Evolutionary conservation across 1,140 invertebrate genomes (phyloP).

Genomic region (Drosophila funebris): DNA sequence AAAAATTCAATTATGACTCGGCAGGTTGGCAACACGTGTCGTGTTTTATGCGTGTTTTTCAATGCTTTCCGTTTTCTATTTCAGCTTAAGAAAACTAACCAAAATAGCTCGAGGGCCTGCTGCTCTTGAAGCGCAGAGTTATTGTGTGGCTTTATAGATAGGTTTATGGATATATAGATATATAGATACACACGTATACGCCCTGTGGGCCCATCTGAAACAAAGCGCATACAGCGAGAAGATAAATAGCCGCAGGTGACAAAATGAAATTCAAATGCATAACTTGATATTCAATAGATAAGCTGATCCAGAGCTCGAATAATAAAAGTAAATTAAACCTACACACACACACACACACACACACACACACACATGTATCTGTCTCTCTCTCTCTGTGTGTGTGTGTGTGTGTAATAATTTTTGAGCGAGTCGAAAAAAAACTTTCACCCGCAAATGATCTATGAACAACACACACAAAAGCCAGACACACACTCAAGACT

Average conservation of each 20-base stretch:
- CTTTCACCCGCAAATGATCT: constrained; percentile 77
- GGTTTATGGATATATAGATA: not conserved
- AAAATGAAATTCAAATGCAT: constrained; percentile 72
- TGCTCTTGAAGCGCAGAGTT: constrained; percentile 18
- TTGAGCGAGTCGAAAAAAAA: constrained; percentile 48
- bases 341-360: constrained; percentile 40
- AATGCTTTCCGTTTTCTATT: constrained; percentile 49
- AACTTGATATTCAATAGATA: constrained; percentile 81
- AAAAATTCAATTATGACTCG: constrained; percentile 76
- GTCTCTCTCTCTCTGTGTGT: not conserved
- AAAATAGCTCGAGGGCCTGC: not conserved
- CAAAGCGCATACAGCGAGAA: constrained; percentile 32
- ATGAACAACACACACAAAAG: constrained; percentile 53
- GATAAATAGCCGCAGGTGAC: constrained; percentile 75
- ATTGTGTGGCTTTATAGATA: not conserved
- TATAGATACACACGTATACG: constrained; percentile 41
- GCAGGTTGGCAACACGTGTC: constrained; percentile 69
- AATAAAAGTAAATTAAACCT: constrained; percentile 74
- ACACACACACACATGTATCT: constrained; percentile 15
- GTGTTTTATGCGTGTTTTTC: not conserved
- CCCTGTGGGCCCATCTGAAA: constrained; percentile 51
- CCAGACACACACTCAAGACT: constrained; percentile 44
- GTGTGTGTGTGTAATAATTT: constrained; percentile 28
- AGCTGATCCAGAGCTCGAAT: constrained; percentile 53
- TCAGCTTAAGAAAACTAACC: not conserved